These are phyloP conservation scores for Palythoa heliodiscus DNA, from an alignment of 92 coral and sea anemone species.

Conservation along the genomic window DNA sequence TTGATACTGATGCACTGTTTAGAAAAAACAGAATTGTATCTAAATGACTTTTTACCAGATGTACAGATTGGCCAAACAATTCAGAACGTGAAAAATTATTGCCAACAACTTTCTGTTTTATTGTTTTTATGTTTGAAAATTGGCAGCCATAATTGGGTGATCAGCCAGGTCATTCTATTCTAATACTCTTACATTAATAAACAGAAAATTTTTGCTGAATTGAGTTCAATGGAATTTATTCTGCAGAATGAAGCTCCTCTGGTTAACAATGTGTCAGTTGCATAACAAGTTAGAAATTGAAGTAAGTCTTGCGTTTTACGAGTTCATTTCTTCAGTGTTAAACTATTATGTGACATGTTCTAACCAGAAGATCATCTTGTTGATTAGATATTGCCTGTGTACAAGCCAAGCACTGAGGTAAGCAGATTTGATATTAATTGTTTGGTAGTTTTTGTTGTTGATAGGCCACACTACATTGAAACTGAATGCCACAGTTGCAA, in stretches of 20 bases:
- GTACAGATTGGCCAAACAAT: too few species aligned
- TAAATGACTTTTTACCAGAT: too few species aligned
- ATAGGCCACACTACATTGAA: background rate
- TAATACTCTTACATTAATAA: too few species aligned
- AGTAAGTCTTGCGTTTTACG: slow-evolving; percentile 40
- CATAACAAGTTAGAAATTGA: slow-evolving; percentile 79
- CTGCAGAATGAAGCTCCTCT: slow-evolving; percentile 64
- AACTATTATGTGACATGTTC: background rate
- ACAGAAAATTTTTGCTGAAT: background rate
- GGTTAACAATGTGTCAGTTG: slow-evolving; percentile 84
- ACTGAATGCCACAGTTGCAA: too few species aligned
- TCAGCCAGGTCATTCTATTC: too few species aligned
- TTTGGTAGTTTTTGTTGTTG: background rate
- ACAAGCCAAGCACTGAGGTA: slow-evolving; percentile 81
- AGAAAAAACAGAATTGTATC: too few species aligned
- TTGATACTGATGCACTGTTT: too few species aligned
- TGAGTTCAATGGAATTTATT: background rate
- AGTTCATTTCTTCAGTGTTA: too few species aligned
- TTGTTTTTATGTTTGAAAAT: too few species aligned
- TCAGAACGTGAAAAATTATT: too few species aligned
- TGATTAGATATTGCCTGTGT: slow-evolving; percentile 73
- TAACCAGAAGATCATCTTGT: background rate
- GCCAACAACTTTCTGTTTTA: background rate
- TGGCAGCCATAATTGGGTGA: background rate
- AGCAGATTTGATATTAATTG: background rate